These are phyloP conservation scores for Lophochroa leadbeateri DNA, from an alignment of 2,113 vertebrate species.

Conservation along the genomic window DNA sequence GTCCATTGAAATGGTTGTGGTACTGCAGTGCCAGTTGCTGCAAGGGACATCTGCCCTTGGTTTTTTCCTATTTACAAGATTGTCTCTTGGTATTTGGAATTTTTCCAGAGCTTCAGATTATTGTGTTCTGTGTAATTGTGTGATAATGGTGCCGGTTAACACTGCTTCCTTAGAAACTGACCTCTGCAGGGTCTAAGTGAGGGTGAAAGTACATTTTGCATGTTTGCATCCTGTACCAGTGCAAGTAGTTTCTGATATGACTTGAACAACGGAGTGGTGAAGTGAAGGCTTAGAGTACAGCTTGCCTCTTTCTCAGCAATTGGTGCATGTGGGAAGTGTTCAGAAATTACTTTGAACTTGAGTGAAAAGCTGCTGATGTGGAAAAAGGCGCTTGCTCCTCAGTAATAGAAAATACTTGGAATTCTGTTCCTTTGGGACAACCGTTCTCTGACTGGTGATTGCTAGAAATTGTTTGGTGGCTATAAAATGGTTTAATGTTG, in stretches of 20 bases:
- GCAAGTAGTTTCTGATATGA: neutral
- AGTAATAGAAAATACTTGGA: neutral
- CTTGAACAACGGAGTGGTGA: neutral
- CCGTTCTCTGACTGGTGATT: neutral
- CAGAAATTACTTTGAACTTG: neutral
- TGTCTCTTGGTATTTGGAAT: neutral
- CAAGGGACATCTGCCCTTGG: neutral
- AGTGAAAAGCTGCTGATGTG: neutral
- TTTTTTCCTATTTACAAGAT: neutral
- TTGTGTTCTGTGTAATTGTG: neutral
- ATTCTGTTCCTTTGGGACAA: neutral
- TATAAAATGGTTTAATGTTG: neutral
- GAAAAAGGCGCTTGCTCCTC: neutral
- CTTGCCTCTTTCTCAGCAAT: neutral
- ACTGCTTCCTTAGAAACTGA: conserved; percentile 6
- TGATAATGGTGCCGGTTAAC: neutral
- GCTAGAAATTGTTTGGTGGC: neutral
- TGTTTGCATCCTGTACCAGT: conserved; percentile 19
- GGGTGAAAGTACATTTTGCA: conserved; percentile 16
- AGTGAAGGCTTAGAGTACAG: neutral
- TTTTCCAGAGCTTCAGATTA: conserved; percentile 7
- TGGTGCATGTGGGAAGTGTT: neutral
- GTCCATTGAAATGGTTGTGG: neutral
- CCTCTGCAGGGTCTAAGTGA: neutral
- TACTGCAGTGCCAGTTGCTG: neutral